phyloP scores from a whole-genome alignment of 2,888 invertebrate species.

The Limnephilus rhombicus region DNA sequence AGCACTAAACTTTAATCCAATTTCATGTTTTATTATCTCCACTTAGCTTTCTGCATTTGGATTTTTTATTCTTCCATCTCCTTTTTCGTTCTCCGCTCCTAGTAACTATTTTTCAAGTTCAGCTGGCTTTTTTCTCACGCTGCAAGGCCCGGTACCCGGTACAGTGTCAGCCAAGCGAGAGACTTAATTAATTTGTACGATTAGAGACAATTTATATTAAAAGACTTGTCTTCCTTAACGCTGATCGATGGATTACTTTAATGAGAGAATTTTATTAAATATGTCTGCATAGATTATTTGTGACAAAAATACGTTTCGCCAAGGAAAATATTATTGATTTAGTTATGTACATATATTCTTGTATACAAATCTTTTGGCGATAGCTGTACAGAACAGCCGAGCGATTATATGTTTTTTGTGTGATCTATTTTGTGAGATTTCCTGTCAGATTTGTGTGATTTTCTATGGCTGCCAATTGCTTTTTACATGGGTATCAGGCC shows the following conservation, averaged over 20 bases:
- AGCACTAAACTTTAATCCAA: conserved; percentile 66
- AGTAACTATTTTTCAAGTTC: conserved; percentile 42
- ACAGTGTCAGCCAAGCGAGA: conserved; percentile 38
- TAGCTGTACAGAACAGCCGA: too few species aligned
- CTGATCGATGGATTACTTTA: neutral
- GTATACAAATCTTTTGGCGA: too few species aligned
- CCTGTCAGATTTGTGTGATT: too few species aligned
- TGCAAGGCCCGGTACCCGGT: neutral
- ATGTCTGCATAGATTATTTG: neutral
- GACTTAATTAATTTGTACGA: conserved; percentile 19
- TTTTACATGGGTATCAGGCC: too few species aligned
- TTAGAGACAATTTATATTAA: neutral
- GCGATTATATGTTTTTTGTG: too few species aligned
- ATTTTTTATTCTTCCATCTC: conserved; percentile 56
- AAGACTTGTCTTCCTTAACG: neutral
- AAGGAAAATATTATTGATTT: neutral
- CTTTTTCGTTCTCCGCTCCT: conserved; percentile 42
- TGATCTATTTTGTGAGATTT: too few species aligned
- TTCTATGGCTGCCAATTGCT: too few species aligned
- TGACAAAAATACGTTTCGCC: neutral
- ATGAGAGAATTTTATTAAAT: neutral
- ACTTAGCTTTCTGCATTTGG: conserved; percentile 65
- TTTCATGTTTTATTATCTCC: conserved; percentile 66
- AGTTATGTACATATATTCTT: too few species aligned
- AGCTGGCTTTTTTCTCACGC: conserved; percentile 47